A percentile compares a stretch with the other conserved stretches of the same genome.
phyloP scores from a whole-genome alignment of 2,888 invertebrate genomes.

The Drosophila antonietae region DNA sequence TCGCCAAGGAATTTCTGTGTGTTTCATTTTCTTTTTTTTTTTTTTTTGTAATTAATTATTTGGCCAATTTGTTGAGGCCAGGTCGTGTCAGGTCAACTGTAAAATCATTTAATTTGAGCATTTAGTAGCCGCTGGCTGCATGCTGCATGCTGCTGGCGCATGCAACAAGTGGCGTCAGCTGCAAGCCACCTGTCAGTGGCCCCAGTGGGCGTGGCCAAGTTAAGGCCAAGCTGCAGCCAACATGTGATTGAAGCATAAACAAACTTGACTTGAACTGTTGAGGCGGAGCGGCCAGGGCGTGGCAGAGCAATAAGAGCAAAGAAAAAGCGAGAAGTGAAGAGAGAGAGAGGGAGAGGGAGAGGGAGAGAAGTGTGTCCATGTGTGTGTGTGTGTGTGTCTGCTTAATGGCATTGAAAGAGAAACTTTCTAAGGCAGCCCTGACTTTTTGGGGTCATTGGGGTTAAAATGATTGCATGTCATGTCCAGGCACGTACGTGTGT shows the following conservation, averaged over 20 bases:
- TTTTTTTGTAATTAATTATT: conserved; percentile 56
- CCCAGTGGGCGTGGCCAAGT: background rate
- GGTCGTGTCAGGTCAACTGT: background rate
- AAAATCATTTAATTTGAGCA: conserved; percentile 16
- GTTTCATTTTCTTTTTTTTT: too few species aligned
- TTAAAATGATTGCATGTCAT: conserved; percentile 68
- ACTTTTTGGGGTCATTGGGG: conserved; percentile 69
- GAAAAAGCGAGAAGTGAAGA: background rate
- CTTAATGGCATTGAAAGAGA: conserved; percentile 68
- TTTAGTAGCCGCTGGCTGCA: too few species aligned
- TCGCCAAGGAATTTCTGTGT: conserved; percentile 11
- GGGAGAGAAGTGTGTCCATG: background rate
- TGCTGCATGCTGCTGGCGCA: background rate
- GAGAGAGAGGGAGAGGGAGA: background rate
- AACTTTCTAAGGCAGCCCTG: conserved; percentile 37
- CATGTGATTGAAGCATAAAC: conserved; percentile 18
- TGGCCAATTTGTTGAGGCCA: conserved; percentile 27
- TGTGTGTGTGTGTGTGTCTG: conserved; percentile 7
- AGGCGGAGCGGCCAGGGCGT: background rate
- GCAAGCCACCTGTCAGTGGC: background rate
- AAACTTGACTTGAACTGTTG: background rate
- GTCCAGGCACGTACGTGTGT: conserved; percentile 45
- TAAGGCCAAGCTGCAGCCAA: background rate
- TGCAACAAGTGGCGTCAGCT: conserved; percentile 5
- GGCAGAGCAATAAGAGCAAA: background rate